Evolutionary conservation across 1,140 invertebrate genomes (phyloP).

Genomic region (Anastrepha obliqua): DNA sequence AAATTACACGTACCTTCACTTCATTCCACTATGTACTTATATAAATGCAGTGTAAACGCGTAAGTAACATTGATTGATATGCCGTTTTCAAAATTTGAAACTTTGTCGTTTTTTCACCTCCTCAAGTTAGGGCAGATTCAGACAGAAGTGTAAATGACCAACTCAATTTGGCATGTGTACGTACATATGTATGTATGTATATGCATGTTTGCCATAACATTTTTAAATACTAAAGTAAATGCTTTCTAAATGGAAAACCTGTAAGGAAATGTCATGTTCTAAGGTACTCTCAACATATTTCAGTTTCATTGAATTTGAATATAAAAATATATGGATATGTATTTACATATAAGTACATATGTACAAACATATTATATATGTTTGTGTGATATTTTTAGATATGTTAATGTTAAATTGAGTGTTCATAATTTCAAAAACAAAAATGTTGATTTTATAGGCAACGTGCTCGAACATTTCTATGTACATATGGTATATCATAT

Average conservation of each 20-base stretch:
- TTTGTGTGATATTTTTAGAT: too few species aligned
- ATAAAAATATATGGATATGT: too few species aligned
- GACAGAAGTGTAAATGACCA: neutral
- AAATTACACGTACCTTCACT: neutral
- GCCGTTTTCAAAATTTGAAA: neutral
- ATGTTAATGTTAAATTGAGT: neutral
- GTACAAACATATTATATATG: too few species aligned
- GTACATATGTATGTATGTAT: slow-evolving; percentile 16
- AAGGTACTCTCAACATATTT: too few species aligned
- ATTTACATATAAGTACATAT: too few species aligned
- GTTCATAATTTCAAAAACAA: neutral
- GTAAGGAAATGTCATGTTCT: too few species aligned
- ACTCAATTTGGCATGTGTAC: neutral
- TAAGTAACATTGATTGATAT: slow-evolving; percentile 14
- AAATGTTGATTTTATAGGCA: neutral
- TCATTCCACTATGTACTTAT: neutral
- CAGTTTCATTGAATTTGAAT: too few species aligned
- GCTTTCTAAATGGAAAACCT: too few species aligned
- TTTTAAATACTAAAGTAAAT: too few species aligned
- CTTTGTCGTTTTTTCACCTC: neutral
- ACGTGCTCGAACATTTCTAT: neutral
- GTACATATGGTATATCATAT: neutral
- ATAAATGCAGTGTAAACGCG: slow-evolving; percentile 37
- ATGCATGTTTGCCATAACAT: neutral
- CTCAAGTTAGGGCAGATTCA: neutral